A percentile compares a stretch with the other conserved stretches of the same genome.
phyloP scores from a whole-genome alignment of 2,888 invertebrate species.

The Coelogynopora nodosa region DNA sequence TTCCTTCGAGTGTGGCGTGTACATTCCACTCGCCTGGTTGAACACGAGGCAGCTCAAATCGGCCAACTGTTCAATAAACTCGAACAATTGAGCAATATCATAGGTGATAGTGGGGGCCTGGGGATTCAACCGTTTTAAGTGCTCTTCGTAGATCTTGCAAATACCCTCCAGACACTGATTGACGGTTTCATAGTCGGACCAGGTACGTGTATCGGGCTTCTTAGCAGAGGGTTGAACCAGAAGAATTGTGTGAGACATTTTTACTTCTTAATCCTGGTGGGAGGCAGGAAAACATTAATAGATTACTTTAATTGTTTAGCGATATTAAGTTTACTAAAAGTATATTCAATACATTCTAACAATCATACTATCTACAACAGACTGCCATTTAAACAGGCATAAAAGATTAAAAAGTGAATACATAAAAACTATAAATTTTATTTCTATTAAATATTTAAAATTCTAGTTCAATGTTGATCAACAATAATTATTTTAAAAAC shows the following conservation, averaged over 20 bases:
- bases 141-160: slow-evolving; percentile 97
- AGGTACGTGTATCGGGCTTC: slow-evolving; percentile 90
- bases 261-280: not conserved
- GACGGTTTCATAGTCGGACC: slow-evolving; percentile 94
- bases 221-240: slow-evolving; percentile 81
- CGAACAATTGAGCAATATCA: slow-evolving; percentile 93
- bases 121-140: slow-evolving; percentile 88
- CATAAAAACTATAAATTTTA: no score
- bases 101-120: slow-evolving; percentile 94
- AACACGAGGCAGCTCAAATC: slow-evolving; percentile 87
- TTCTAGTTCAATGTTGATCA: no score
- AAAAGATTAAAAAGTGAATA: no score
- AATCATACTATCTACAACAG: no score
- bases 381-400: no score
- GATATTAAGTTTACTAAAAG: no score
- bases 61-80: slow-evolving; percentile 90
- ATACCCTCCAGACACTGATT: slow-evolving; percentile 76
- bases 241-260: slow-evolving; percentile 77
- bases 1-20: slow-evolving; percentile 95
- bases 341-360: no score
- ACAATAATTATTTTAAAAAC: no score
- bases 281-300: not conserved
- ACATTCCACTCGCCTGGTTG: slow-evolving; percentile 76
- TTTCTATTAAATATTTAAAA: no score
- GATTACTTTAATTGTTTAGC: not conserved